Evolutionary conservation across 2,797 vertebrate genomes (phyloP).

Genomic region (Notolabrus celidotus): DNA sequence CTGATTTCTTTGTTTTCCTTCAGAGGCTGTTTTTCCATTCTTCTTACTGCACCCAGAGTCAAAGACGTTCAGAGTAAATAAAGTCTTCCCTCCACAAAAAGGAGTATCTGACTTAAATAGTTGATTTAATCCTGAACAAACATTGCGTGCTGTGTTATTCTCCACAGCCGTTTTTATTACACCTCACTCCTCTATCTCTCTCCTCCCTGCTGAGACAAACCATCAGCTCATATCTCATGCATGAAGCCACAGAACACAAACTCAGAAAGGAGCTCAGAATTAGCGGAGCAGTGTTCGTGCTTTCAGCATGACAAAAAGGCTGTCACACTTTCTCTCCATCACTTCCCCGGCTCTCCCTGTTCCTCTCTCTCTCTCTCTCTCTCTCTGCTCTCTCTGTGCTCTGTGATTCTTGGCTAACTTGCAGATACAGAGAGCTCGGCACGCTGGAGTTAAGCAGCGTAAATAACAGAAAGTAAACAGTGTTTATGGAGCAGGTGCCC

Average conservation of each 20-base stretch:
- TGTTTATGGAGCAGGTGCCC: neutral
- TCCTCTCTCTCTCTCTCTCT: conserved; percentile 6
- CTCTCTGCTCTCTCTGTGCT: neutral
- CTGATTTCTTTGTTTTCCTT: neutral
- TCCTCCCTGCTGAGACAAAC: conserved; percentile 18
- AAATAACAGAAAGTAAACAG: conserved; percentile 22
- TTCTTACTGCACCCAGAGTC: neutral
- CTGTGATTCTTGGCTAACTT: conserved; percentile 17
- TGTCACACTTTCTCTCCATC: conserved; percentile 41
- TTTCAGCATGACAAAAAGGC: conserved; percentile 45
- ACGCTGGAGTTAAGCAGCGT: neutral
- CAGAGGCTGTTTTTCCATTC: neutral
- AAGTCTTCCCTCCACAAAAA: neutral
- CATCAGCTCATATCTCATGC: conserved; percentile 52
- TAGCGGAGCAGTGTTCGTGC: conserved; percentile 36
- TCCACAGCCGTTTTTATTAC: neutral
- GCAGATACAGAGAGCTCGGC: neutral
- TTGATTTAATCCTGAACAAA: conserved; percentile 3
- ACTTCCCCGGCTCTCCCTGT: conserved; percentile 10
- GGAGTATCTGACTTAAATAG: neutral
- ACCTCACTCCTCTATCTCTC: conserved; percentile 13
- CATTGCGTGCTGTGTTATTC: neutral
- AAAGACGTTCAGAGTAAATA: neutral
- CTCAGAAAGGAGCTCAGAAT: conserved; percentile 26
- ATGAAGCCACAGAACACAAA: conserved; percentile 42